Conservation (phyloP, 2,797 vertebrate species). For the Cynopterus sphinx region DNA sequence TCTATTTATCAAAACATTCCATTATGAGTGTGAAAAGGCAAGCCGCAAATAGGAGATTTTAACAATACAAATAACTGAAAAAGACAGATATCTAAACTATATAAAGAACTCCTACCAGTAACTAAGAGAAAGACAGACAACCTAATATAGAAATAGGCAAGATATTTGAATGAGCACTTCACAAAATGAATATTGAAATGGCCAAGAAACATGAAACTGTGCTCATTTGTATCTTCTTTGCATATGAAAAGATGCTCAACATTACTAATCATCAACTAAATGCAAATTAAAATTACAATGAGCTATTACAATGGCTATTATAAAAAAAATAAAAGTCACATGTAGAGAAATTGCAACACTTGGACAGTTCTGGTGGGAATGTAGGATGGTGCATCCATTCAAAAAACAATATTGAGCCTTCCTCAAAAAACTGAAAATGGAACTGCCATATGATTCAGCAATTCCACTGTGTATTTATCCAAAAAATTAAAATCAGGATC, state of each 20-base stretch:
- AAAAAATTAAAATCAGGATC: background rate
- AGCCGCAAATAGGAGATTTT: background rate
- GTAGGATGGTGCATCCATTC: background rate
- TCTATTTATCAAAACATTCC: background rate
- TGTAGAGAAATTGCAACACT: background rate
- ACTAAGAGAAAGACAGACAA: background rate
- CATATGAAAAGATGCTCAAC: background rate
- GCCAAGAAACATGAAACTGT: background rate
- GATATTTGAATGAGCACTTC: background rate
- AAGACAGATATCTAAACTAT: background rate
- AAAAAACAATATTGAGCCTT: background rate
- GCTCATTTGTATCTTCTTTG: background rate
- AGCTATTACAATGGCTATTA: background rate
- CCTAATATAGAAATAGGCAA: background rate
- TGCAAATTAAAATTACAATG: background rate
- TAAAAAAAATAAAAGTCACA: background rate
- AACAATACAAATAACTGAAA: background rate
- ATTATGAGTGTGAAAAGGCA: background rate
- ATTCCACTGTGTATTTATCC: background rate
- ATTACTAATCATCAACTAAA: background rate
- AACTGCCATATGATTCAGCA: background rate
- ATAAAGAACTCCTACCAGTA: background rate
- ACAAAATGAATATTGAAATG: background rate
- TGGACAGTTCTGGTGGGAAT: background rate
- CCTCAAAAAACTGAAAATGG: background rate